Evolutionary conservation across 2,797 vertebrate species (phyloP), one percentile per base, ranked within the genome.

Genomic region (Oreonectes daqikongensis): DNA sequence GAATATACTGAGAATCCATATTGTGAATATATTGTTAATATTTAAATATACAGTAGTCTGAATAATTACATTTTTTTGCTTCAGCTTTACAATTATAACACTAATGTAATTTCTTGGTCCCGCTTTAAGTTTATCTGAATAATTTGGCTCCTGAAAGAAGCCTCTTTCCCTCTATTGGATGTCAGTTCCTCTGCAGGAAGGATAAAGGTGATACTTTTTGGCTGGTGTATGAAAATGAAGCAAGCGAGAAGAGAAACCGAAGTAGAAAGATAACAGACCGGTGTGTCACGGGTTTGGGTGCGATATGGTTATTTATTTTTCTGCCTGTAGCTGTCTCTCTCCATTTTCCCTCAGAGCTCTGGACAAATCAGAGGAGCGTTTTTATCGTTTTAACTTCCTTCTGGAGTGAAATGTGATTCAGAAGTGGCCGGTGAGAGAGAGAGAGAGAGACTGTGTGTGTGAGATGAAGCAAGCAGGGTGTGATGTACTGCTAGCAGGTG

Each of bases 401-500:
- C 53, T 11, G 30, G 30, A 77, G 20, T 77, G 55, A 77, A 69
- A 77, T 72, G 59, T 57, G 65, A 73, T 69, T 69, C 57, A 69
- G 65, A 38, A 24, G 18, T 69, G 70, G 64, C 17, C 42, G 59
- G 52, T 55, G 20, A 65, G 38, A 52, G 30, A 52, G n/a, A 72
- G 74, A 69, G 66, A 15, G 32, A 61, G 20, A n/a, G n/a, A n/a
- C n/a, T 59, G 65, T 26, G 12, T 35, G 63, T 66, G 9, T 32
- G 57, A 44, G 81, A 71, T 22, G 35, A 65, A 55, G 63, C 50
- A 46, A 72, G 57, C 61, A 67, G 74, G 75, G 63, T 81, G 79
- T 74, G 79, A 78, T 78, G 70, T 69, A 55, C 57, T 78, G 48
- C 17, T 78, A 72, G 70, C 75, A 81, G 65, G 84, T 68, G 73